Percentiles rank a stretch among this genome's conserved stretches.
phyloP scores from a whole-genome alignment of 1,140 invertebrate genomes.

The Acyrthosiphon pisum region DNA sequence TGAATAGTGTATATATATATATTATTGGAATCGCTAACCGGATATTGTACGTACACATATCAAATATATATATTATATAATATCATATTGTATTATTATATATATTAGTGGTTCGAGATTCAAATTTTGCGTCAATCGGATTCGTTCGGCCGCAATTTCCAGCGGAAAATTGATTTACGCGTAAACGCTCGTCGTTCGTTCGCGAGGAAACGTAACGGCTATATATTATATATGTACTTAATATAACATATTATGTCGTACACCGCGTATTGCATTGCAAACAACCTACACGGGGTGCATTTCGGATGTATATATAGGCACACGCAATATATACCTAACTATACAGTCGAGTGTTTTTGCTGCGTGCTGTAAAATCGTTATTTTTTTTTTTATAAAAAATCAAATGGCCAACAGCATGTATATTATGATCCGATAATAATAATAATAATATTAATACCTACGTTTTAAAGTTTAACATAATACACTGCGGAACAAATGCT shows the following conservation, averaged over 20 bases:
- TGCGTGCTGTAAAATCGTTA: not conserved
- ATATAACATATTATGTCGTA: not conserved
- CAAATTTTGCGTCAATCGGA: not conserved
- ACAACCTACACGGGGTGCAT: not conserved
- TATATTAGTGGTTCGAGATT: not conserved
- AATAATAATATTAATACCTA: not conserved
- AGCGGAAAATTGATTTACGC: not conserved
- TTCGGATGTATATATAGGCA: too few species aligned
- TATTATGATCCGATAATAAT: not conserved
- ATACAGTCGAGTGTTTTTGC: not conserved
- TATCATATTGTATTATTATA: not conserved
- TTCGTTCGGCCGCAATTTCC: not conserved
- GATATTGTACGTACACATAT: not conserved
- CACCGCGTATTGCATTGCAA: not conserved
- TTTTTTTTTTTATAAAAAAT: not conserved
- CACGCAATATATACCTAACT: not conserved
- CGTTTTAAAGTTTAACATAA: not conserved
- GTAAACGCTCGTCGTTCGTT: not conserved
- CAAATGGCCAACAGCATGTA: not conserved
- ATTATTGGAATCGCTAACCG: not conserved
- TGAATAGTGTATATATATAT: not conserved
- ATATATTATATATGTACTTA: not conserved
- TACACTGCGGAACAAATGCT: slow-evolving; percentile 5
- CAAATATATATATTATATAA: too few species aligned
- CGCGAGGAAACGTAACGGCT: not conserved